These are phyloP conservation scores for Strix aluco DNA, from an alignment of 2,113 vertebrate genomes.

Conservation along the genomic window DNA sequence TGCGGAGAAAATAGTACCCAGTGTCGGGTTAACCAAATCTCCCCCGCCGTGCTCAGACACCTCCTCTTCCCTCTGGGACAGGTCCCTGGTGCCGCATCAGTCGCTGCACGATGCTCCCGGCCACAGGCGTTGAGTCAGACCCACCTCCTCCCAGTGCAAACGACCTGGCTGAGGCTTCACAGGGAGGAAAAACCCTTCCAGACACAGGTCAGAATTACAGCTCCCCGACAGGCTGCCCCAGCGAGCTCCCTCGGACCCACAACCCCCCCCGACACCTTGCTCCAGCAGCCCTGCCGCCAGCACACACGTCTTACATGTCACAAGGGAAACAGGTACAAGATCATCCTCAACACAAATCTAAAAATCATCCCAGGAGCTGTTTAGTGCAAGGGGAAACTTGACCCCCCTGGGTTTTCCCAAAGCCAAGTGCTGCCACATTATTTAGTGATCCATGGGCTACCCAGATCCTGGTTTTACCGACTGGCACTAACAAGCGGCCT, in stretches of 20 bases:
- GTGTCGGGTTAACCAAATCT: not conserved
- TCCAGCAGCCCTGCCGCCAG: not conserved
- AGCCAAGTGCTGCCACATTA: not conserved
- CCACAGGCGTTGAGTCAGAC: too few relatives aligned
- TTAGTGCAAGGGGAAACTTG: not conserved
- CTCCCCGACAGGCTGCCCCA: fast-evolving
- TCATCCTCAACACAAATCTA: not conserved
- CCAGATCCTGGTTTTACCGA: not conserved
- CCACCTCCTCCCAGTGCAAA: not conserved
- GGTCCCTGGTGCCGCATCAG: not conserved
- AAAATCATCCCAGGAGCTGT: not conserved
- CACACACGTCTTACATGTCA: fast-evolving
- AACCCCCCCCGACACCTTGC: not conserved
- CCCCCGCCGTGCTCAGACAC: not conserved
- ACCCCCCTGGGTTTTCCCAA: not conserved
- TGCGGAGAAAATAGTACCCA: not conserved
- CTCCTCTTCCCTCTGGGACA: not conserved
- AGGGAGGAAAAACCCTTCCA: not conserved
- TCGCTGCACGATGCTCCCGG: not conserved
- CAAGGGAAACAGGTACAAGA: not conserved
- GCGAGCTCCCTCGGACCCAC: fast-evolving
- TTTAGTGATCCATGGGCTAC: too few relatives aligned
- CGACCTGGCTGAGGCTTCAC: fast-evolving
- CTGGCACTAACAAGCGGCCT: not conserved
- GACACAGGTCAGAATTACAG: fast-evolving